Base-by-base conservation (phyloP, 2,888 invertebrate species). In the Lagria hirta region DNA sequence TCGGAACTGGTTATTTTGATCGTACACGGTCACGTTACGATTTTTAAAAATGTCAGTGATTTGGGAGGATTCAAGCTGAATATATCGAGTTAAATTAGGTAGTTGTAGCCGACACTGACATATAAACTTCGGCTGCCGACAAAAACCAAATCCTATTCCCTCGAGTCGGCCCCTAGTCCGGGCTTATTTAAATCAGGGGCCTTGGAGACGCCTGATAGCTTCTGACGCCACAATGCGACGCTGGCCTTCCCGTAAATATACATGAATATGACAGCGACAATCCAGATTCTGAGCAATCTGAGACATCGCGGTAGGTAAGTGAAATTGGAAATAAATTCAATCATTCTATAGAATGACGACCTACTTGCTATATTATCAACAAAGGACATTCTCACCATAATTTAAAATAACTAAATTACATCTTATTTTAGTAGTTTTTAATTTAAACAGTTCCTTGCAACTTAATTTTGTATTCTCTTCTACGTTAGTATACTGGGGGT, bases 171-270 rank as follows among this genome's bases (percentile, higher is more conserved):
- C 60, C 43, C 55, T 53, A 66, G 68, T 67, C 68, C 66, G 68
- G 68, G 68, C 69, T 70, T 70, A 70, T 71, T 70, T 70, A 70
- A 71, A 70, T 70, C 71, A 67, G 64, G 60, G 62, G 63, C 66
- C 66, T 61, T 58, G 66, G 71, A 69, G 67, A 69, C 68, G 68
- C 55, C 65, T 68, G 70, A 71, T 70, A 68, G 68, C 69, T 68
- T 67, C 67, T 70, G 70, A 70, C 69, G 68, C 68, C 67, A 65
- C 66, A 66, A 65, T 67, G 63, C 63, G 64, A 65, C 60, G 62
- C 62, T 62, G 64, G 63, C 68, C 66, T 63, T 61, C 65, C 57
- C 61, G 65, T 66, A 68, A 68, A 66, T 65, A 65, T 61, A 59
- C 61, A 58, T 43, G 48, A 51, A 55, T 52, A 53, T 48, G 48